These are phyloP conservation scores for Solen grandis DNA, from an alignment of 1,140 invertebrate genomes.

Conservation along the genomic window DNA sequence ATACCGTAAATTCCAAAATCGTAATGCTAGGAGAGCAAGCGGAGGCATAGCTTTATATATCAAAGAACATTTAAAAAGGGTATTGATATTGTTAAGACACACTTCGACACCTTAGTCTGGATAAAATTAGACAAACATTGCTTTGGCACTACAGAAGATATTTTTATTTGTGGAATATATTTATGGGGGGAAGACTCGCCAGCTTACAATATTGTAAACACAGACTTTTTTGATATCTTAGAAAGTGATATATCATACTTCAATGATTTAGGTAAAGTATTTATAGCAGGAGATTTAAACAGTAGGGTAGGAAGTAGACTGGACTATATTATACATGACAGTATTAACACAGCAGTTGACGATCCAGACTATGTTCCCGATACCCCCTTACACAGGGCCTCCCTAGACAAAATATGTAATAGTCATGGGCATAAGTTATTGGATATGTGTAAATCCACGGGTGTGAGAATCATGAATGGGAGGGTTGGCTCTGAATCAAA, in stretches of 20 bases:
- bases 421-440: slow-evolving; percentile 8
- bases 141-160: slow-evolving; percentile 1
- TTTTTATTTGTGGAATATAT: slow-evolving; percentile 4
- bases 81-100: background rate
- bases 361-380: background rate
- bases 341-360: slow-evolving; percentile 7
- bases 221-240: background rate
- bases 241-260: slow-evolving; percentile 10
- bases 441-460: slow-evolving; percentile 13
- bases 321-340: slow-evolving; percentile 18
- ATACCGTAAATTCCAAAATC: slow-evolving; percentile 28
- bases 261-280: background rate
- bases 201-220: slow-evolving; percentile 15
- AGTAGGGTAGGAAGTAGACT: slow-evolving; percentile 9
- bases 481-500: background rate
- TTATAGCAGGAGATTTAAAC: background rate
- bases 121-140: slow-evolving; percentile 1
- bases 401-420: background rate
- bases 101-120: slow-evolving; percentile 11
- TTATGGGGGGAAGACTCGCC: background rate
- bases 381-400: slow-evolving; percentile 1
- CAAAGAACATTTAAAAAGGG: slow-evolving; percentile 8
- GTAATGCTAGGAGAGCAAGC: background rate
- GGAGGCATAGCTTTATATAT: slow-evolving; percentile 3
- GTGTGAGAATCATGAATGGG: slow-evolving; percentile 1